Conservation (phyloP, 1,140 invertebrate species). For the Globodera ellingtonae region DNA sequence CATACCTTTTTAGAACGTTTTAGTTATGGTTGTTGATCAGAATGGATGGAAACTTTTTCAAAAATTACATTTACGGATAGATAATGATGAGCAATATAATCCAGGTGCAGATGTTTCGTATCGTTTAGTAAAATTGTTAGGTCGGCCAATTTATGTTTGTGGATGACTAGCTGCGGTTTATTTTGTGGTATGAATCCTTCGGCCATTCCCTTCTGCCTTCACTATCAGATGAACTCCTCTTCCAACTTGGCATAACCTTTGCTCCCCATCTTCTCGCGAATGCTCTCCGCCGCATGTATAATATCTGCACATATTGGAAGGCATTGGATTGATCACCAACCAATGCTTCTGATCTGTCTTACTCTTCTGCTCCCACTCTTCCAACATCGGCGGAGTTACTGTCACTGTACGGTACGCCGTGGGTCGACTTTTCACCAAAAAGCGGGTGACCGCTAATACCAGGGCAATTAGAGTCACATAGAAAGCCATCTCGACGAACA, state of each 20-base stretch:
- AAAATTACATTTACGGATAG: not conserved
- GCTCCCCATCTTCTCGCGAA: slow-evolving; percentile 33
- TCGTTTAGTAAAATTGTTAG: not conserved
- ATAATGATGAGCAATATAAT: not conserved
- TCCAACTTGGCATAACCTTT: slow-evolving; percentile 28
- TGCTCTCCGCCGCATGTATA: slow-evolving; percentile 37
- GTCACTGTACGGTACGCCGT: slow-evolving; percentile 27
- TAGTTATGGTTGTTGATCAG: no score
- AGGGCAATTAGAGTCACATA: slow-evolving; percentile 20
- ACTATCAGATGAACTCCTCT: slow-evolving; percentile 26
- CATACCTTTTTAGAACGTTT: no score
- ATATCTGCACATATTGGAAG: slow-evolving; percentile 30
- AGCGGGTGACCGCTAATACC: slow-evolving; percentile 18
- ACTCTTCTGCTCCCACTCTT: slow-evolving; percentile 40
- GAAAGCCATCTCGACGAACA: slow-evolving; percentile 16
- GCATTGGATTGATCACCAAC: not conserved
- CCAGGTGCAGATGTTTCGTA: no score
- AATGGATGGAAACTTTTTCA: no score
- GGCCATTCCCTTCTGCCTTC: not conserved
- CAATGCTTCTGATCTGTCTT: not conserved
- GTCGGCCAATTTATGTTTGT: not conserved
- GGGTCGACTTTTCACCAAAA: slow-evolving; percentile 17
- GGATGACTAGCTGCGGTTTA: not conserved
- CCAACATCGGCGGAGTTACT: slow-evolving; percentile 35
- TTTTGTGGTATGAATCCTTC: not conserved